Conservation (phyloP, 2,113 vertebrate species). For the Monopterus albus region DNA sequence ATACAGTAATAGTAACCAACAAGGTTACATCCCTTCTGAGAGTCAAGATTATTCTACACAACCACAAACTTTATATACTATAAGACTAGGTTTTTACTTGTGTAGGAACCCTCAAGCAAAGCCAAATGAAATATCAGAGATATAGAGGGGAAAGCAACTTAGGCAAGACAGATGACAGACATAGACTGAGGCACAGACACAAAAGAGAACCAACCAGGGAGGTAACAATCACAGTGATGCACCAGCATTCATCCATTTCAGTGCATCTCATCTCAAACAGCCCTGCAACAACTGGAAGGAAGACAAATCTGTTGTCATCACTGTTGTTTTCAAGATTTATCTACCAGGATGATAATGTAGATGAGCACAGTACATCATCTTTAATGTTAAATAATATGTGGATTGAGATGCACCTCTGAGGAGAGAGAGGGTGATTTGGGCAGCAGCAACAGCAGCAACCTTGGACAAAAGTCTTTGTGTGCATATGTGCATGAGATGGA, state of each 20-base stretch:
- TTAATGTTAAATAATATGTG: not conserved
- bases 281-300: slow-evolving; percentile 20
- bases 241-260: slow-evolving; percentile 61
- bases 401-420: slow-evolving; percentile 61
- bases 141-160: slow-evolving; percentile 14
- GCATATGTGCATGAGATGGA: slow-evolving; percentile 40
- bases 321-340: not conserved
- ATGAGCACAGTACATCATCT: not conserved
- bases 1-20: not conserved
- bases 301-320: not conserved
- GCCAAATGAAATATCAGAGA: not conserved
- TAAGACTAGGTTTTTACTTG: not conserved
- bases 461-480: slow-evolving; percentile 30
- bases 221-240: slow-evolving; percentile 42
- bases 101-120: slow-evolving; percentile 41
- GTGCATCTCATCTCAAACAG: slow-evolving; percentile 52
- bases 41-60: not conserved
- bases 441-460: slow-evolving; percentile 68
- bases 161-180: slow-evolving; percentile 18
- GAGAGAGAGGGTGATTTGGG: slow-evolving; percentile 65
- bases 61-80: not conserved
- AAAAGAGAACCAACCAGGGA: slow-evolving; percentile 18
- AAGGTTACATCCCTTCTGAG: not conserved
- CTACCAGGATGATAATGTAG: not conserved
- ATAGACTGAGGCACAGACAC: slow-evolving; percentile 24